Base-by-base conservation (phyloP, 2,888 invertebrate genomes). In the Caenorhabditis becei region DNA sequence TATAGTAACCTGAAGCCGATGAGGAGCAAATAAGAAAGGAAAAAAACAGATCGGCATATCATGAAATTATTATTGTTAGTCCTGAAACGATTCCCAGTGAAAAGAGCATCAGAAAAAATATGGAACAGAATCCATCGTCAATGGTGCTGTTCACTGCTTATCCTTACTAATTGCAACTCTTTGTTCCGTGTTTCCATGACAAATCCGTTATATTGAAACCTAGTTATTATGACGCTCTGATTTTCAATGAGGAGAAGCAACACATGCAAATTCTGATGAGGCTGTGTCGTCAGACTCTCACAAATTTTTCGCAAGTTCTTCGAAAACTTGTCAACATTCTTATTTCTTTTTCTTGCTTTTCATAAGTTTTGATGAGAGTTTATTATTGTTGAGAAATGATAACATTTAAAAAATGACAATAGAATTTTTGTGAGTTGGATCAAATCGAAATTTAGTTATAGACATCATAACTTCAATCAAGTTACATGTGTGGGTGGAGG, bases 1-100 rank as follows among this genome's bases (percentile, higher is more conserved):
- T 59, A 69, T 69, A 69, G 69, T 58, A 69, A 69, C 69, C 20
- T 24, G 32, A 37, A 18, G 11, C 18, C 18, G 47, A 47, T 47
- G 49, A 16, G 37, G n/a, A 47, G 24, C 35, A 24, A 24, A 20
- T 10, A 23, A 7, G n/a, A 49, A 32, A 20, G 20, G 20, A 35
- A 23, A 18, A 53, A 10, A 47, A 20, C n/a, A 47, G 18, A 18
- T 18, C 5, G 41, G 4, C 32, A 41, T 5, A 41, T 41, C 16
- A 41, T 41, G 41, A 3, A 10, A 41, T 11, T 41, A 14, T 41
- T 41, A 41, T 14, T 41, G 16, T 41, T 41, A 10, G 8, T 11
- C 4, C 4, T 3, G 16, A 41, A 41, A 41, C 41, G 14, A 32
- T 41, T 16, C 41, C 5, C 7, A 41, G 16, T 14, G 7, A 41